These are phyloP conservation scores for Dryobates pubescens DNA, from an alignment of 2,797 vertebrate genomes.

Conservation along the genomic window DNA sequence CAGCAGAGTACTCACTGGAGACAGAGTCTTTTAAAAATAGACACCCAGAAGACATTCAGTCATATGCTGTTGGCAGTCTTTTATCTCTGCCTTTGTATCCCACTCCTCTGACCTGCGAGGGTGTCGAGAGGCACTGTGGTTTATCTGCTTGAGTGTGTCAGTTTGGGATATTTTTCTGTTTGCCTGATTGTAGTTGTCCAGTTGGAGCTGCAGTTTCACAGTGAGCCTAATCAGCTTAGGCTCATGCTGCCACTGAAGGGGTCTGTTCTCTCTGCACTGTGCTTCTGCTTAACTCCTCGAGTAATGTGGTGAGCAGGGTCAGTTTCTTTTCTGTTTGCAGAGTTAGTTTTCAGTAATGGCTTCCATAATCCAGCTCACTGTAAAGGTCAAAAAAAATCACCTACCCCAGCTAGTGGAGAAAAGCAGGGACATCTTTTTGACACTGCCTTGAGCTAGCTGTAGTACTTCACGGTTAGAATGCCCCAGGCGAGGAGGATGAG, in stretches of 20 bases:
- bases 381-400: not conserved
- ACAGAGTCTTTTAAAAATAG: slow-evolving; percentile 22
- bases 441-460: not conserved
- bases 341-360: not conserved
- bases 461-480: not conserved
- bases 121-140: not conserved
- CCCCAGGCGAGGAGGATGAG: not conserved
- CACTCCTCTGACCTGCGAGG: not conserved
- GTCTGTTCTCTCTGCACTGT: not conserved
- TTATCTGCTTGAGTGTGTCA: not conserved
- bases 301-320: not conserved
- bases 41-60: not conserved
- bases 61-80: not conserved
- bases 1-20: slow-evolving; percentile 25
- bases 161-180: not conserved
- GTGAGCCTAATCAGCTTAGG: not conserved
- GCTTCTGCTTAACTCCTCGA: not conserved
- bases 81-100: not conserved
- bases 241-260: not conserved
- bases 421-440: not conserved
- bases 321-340: not conserved
- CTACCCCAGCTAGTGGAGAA: not conserved
- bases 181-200: not conserved
- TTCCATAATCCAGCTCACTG: not conserved
- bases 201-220: not conserved